Evolutionary conservation across 1,140 invertebrate species (phyloP).

Genomic region (Cardiocondyla obscurior): DNA sequence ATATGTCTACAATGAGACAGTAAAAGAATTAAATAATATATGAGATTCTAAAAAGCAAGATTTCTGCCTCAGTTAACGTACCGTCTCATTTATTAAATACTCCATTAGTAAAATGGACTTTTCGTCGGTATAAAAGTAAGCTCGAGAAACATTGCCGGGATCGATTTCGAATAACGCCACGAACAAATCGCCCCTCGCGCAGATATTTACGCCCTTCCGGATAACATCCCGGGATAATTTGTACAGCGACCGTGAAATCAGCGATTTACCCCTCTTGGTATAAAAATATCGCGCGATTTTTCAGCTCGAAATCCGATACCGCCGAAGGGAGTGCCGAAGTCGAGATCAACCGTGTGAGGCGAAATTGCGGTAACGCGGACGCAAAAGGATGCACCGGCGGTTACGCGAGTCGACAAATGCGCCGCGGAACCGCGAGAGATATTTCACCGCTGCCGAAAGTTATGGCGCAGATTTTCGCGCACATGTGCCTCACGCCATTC

Average conservation of each 20-base stretch:
- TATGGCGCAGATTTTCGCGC: neutral
- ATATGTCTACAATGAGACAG: neutral
- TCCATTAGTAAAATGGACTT: neutral
- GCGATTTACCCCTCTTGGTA: neutral
- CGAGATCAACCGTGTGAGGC: neutral
- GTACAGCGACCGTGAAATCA: neutral
- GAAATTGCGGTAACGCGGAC: neutral
- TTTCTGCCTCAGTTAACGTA: neutral
- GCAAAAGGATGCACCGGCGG: neutral
- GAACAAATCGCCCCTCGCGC: neutral
- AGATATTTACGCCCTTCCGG: neutral
- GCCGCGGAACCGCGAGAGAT: neutral
- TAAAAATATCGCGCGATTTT: conserved; percentile 27
- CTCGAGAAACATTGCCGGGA: neutral
- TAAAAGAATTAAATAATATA: neutral
- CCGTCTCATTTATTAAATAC: neutral
- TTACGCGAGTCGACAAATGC: neutral
- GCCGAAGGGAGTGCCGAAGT: neutral
- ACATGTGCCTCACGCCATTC: neutral
- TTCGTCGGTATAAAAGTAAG: neutral
- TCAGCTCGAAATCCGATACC: neutral
- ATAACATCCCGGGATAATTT: neutral
- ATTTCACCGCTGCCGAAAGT: conserved; percentile 32
- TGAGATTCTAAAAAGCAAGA: neutral
- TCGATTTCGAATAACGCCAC: conserved; percentile 5